A percentile compares a stretch with the other conserved stretches of the same genome.
Conservation (phyloP, 2,113 vertebrate genomes). For the Charadrius vociferus region DNA sequence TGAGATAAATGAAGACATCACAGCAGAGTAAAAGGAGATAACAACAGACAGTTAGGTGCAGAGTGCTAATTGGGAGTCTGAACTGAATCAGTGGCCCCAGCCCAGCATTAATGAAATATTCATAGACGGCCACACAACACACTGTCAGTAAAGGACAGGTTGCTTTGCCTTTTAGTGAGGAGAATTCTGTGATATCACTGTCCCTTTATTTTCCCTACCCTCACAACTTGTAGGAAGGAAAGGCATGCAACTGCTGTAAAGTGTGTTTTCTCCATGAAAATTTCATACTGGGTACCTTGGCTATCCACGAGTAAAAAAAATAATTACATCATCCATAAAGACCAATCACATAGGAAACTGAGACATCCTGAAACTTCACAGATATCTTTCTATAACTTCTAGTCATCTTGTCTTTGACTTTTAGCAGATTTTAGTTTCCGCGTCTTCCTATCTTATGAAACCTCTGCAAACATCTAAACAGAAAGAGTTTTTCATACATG, state of each 20-base stretch:
- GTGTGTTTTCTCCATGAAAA: not conserved
- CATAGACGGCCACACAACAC: constrained; percentile 20
- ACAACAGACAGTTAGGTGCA: constrained; percentile 67
- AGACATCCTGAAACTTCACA: not conserved
- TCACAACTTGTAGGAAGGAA: not conserved
- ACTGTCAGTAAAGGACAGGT: constrained; percentile 41
- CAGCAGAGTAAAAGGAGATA: constrained; percentile 54
- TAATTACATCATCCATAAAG: not conserved
- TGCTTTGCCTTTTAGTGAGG: not conserved
- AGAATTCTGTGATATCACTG: not conserved
- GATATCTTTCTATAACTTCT: not conserved
- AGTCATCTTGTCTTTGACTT: not conserved
- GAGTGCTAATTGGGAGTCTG: constrained; percentile 68
- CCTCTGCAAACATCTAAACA: not conserved
- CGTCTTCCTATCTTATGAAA: not conserved
- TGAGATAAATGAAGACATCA: constrained; percentile 69
- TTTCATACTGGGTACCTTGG: not conserved
- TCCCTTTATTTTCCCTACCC: not conserved
- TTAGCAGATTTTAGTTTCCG: not conserved
- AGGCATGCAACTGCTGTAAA: not conserved
- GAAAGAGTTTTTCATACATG: not conserved
- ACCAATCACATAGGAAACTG: not conserved
- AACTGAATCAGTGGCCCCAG: constrained; percentile 61
- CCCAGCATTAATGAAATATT: constrained; percentile 66
- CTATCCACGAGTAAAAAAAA: not conserved